Evolutionary conservation across 1,140 invertebrate genomes (phyloP), one percentile per base, ranked within the genome.

Genomic region (Drosophila hydei): DNA sequence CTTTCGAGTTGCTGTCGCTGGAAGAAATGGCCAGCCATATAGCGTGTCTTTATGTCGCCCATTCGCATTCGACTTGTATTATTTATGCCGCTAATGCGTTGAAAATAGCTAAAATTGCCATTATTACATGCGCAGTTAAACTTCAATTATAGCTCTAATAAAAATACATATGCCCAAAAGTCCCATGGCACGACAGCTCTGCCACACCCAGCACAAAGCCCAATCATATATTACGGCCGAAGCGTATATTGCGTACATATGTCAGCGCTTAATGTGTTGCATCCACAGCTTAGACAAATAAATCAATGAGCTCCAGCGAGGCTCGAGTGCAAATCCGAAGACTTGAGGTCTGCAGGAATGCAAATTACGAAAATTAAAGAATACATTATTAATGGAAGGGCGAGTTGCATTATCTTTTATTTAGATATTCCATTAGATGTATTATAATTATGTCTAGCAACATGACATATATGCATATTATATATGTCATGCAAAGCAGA

Each of bases 91-190:
- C 73, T 90, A 90, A 90, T 90, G 80, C 80, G 81, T 80, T 87
- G 80, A 89, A 89, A 90, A 90, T 90, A 89, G 85, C 87, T 80
- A 56, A 79, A 90, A 90, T 89, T 80, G 85, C 75, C 75, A 89
- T 90, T 90, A 90, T 90, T 90, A 90, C 78, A 90, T 84, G 85
- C 80, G 85, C 87, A 81, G 87, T 90, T 90, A 89, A 89, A 90
- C 87, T 87, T 85, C 87, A 89, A 90, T 90, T 90, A 90, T 60
- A 68, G 27, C 60, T 64, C 81, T 85, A 87, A 85, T 85, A 72
- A 85, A 87, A 85, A 87, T 71, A 78, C 81, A 85, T 51, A 30
- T 87, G 80, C 55, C 65, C 16, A 58, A 56, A 50, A 50, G 45
- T 56, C 9, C 8, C 27, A 60, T 61, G 14, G 27, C 58, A 14